Evolutionary conservation across 2,888 invertebrate genomes (phyloP), one percentile per base, ranked within the genome.

Genomic region (Ochropleura leucogaster): DNA sequence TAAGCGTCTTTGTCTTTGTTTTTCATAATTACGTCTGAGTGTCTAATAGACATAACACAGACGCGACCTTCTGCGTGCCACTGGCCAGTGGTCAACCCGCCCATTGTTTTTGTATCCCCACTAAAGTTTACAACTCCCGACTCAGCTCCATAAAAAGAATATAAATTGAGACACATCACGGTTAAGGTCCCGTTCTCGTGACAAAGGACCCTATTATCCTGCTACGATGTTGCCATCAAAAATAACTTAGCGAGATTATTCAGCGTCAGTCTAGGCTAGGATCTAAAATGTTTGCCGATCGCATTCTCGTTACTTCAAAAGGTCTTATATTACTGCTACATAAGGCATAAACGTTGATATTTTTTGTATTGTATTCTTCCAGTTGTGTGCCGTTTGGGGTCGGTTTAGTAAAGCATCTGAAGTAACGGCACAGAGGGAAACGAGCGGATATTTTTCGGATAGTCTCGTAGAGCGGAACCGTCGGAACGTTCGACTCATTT

Each of bases 131-230:
- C 85, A 88, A 88, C 88, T 88, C 87, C 65, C 76, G 79, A 88
- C 84, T 85, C 86, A 84, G 90, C 90, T 87, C 87, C 86, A 89
- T 91, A 90, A 91, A 91, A 88, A 86, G 83, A 76, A 85, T 88
- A 88, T 90, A 90, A 90, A 90, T 89, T 77, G 87, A 83, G 85
- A 85, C 87, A 85, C 85, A 87, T 87, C 84, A 81, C 80, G 72
- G 87, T 74, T 76, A 80, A 73, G 88, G 83, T 71, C 85, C 68
- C 83, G 75, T 53, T 76, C 78, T 74, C 80, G 80, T 80, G 83
- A 88, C 84, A 80, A 85, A 86, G 80, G 72, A 66, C 63, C 71
- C 85, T 86, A 87, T 88, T 89, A 87, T 89, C 89, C 84, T 83
- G 70, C 79, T 81, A 74, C 78, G 83, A 83, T 74, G 75, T 78